A percentile compares a stretch with the other conserved stretches of the same genome.
These are phyloP conservation scores for Artemisiospiza belli DNA, from an alignment of 2,113 vertebrate species.

Conservation along the genomic window DNA sequence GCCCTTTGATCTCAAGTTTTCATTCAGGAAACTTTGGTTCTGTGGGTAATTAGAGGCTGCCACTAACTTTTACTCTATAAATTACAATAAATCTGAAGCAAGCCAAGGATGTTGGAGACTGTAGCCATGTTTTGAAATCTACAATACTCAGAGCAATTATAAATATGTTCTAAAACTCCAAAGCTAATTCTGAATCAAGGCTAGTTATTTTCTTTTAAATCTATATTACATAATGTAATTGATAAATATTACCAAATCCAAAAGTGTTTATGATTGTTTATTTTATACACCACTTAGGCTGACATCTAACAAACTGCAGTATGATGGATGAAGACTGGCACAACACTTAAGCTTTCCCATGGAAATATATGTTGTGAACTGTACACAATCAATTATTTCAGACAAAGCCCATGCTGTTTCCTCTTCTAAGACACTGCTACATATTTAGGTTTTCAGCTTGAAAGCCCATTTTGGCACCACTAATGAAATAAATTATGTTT, in stretches of 20 bases:
- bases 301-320: slow-evolving; percentile 53
- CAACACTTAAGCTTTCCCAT: slow-evolving; percentile 62
- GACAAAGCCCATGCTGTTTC: slow-evolving; percentile 42
- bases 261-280: slow-evolving; percentile 35
- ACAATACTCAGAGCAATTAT: not conserved
- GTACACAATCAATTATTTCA: slow-evolving; percentile 62
- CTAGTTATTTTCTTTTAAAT: not conserved
- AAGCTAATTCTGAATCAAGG: not conserved
- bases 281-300: slow-evolving; percentile 48
- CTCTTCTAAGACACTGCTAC: slow-evolving; percentile 4
- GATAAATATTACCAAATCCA: slow-evolving; percentile 19
- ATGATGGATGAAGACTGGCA: slow-evolving; percentile 65
- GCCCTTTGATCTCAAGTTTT: slow-evolving; percentile 60
- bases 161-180: not conserved
- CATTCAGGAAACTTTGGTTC: slow-evolving; percentile 48
- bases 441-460: slow-evolving; percentile 49
- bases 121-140: not conserved
- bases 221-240: not conserved
- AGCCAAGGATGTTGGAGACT: slow-evolving; percentile 2
- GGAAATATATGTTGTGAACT: slow-evolving; percentile 60
- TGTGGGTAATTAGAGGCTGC: slow-evolving; percentile 39
- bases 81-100: slow-evolving; percentile 50
- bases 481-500: slow-evolving; percentile 72
- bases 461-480: slow-evolving; percentile 60
- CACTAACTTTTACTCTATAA: slow-evolving; percentile 53